phyloP scores from a whole-genome alignment of 2,113 vertebrate species.

The Toxotes jaculatrix region DNA sequence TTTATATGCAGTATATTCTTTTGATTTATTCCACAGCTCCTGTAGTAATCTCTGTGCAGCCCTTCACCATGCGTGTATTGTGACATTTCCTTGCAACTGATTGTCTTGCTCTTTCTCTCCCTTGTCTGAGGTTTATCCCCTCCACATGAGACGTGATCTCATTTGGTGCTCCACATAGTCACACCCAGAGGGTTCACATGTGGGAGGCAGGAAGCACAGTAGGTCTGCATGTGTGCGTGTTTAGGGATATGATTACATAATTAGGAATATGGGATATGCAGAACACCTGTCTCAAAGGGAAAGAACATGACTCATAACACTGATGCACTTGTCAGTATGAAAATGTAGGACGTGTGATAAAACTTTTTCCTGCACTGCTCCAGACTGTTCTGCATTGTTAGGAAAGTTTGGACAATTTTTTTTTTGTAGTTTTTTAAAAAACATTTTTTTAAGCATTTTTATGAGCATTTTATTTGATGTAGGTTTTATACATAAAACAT shows the following conservation, averaged over 20 bases:
- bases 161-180: conserved; percentile 75
- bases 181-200: conserved; percentile 67
- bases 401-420: not conserved
- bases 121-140: conserved; percentile 50
- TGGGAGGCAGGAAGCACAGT: conserved; percentile 51
- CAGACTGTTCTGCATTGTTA: not conserved
- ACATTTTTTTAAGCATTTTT: not conserved
- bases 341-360: conserved; percentile 27
- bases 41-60: not conserved
- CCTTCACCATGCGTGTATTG: not conserved
- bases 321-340: conserved; percentile 35
- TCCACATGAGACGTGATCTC: conserved; percentile 74
- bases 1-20: not conserved
- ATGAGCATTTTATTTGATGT: not conserved
- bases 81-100: conserved; percentile 5
- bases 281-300: conserved; percentile 55
- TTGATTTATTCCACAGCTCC: conserved; percentile 10
- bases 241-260: conserved; percentile 67
- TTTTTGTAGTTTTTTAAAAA: not conserved
- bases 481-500: not conserved
- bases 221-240: conserved; percentile 42
- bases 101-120: conserved; percentile 12
- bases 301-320: conserved; percentile 40
- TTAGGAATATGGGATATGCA: conserved; percentile 63
- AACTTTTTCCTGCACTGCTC: conserved; percentile 26